phyloP scores from a whole-genome alignment of 2,113 vertebrate species.

The Tragelaphus strepsiceros region DNA sequence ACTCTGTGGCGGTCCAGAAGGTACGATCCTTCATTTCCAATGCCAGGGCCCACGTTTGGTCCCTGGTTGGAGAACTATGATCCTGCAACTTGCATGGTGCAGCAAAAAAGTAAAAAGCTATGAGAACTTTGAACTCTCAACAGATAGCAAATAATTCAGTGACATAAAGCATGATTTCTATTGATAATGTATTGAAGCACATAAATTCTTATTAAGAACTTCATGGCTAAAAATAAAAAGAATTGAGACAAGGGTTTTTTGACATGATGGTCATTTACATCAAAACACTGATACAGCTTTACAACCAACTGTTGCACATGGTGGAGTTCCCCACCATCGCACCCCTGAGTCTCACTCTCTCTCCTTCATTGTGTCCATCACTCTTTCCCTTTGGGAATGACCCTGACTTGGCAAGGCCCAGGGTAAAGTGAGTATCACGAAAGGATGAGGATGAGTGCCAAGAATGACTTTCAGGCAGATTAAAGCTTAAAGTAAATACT shows the following conservation, averaged over 20 bases:
- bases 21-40: not conserved
- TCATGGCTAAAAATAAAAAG: not conserved
- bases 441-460: not conserved
- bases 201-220: not conserved
- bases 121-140: not conserved
- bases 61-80: not conserved
- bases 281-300: not conserved
- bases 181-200: not conserved
- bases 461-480: not conserved
- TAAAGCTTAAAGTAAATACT: not conserved
- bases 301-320: not conserved
- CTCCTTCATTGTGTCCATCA: not conserved
- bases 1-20: rapidly evolving
- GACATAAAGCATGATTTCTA: not conserved
- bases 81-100: not conserved
- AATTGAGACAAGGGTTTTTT: not conserved
- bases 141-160: not conserved
- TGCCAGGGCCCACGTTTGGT: not conserved
- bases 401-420: not conserved
- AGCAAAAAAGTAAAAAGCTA: not conserved
- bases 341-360: not conserved
- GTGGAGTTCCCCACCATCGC: rapidly evolving
- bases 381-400: not conserved
- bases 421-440: not conserved
- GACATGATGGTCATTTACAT: not conserved